Conservation (phyloP, 2,797 vertebrate genomes). For the Picus viridis region DNA sequence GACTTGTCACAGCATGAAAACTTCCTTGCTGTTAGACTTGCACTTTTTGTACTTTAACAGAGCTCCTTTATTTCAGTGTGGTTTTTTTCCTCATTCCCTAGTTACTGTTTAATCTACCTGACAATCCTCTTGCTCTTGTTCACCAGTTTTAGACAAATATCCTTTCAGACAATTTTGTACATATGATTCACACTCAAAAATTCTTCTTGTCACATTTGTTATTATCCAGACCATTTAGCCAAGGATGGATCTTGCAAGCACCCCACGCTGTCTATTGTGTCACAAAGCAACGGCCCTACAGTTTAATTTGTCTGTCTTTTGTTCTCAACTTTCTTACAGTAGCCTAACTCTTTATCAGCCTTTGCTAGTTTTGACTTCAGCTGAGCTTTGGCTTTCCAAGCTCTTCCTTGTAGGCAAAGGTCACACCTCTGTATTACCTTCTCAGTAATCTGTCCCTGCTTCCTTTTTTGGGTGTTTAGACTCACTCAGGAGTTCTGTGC, state of each 20-base stretch:
- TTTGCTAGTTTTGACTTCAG: background rate
- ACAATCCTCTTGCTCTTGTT: background rate
- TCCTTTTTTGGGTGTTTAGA: background rate
- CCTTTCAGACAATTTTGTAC: background rate
- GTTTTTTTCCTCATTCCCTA: background rate
- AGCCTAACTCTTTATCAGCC: background rate
- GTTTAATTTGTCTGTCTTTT: background rate
- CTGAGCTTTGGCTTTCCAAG: background rate
- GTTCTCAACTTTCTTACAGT: accelerated
- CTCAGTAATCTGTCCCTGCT: background rate
- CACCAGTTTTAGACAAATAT: background rate
- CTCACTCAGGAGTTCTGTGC: background rate
- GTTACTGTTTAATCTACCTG: background rate
- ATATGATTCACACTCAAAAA: background rate
- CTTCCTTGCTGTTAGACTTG: background rate
- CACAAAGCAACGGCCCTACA: background rate
- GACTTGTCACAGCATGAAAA: background rate
- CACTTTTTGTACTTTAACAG: background rate
- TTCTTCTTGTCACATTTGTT: background rate
- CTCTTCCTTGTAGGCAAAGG: background rate
- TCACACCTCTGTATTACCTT: background rate
- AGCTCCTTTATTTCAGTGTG: background rate
- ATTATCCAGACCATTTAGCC: background rate
- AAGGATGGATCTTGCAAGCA: background rate
- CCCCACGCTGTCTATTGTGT: accelerated